These are phyloP conservation scores for Alethe diademata DNA, from an alignment of 2,113 vertebrate genomes.

Conservation along the genomic window DNA sequence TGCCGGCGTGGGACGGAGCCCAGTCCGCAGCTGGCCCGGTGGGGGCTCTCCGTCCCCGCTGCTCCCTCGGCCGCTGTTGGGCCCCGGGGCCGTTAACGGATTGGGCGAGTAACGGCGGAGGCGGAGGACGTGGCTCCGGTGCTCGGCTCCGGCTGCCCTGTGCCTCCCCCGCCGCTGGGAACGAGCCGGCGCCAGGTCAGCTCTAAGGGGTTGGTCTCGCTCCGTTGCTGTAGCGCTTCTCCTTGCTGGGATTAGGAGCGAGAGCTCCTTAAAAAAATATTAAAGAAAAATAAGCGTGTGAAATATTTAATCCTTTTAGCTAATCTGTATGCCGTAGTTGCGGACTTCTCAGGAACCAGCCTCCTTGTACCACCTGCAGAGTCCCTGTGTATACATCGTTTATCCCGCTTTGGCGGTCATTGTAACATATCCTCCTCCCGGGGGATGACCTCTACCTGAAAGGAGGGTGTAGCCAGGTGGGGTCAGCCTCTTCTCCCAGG, in stretches of 20 bases:
- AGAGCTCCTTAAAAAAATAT: not conserved
- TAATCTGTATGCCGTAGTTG: not conserved
- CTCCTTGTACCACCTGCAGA: not conserved
- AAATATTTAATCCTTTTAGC: not conserved
- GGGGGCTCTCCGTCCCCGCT: too few relatives aligned
- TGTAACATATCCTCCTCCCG: not conserved
- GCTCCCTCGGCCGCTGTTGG: not conserved
- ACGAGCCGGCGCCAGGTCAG: not conserved
- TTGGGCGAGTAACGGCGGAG: not conserved
- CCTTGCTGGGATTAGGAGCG: not conserved
- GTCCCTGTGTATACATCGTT: fast-evolving
- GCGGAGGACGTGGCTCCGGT: not conserved
- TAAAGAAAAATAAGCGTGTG: fast-evolving
- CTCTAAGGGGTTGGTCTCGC: fast-evolving
- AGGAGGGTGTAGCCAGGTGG: not conserved
- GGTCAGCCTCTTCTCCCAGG: not conserved
- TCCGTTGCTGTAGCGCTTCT: not conserved
- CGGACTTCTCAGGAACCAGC: not conserved
- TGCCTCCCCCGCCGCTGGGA: not conserved
- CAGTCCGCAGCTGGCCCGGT: not conserved
- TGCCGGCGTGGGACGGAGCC: not conserved
- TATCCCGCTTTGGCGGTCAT: not conserved
- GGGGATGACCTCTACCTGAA: not conserved
- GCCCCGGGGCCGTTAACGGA: not conserved
- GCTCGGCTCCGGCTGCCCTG: not conserved